A percentile compares a stretch with the other conserved stretches of the same genome.
phyloP scores from a whole-genome alignment of 2,888 invertebrate genomes.

The Orgyia antiqua region DNA sequence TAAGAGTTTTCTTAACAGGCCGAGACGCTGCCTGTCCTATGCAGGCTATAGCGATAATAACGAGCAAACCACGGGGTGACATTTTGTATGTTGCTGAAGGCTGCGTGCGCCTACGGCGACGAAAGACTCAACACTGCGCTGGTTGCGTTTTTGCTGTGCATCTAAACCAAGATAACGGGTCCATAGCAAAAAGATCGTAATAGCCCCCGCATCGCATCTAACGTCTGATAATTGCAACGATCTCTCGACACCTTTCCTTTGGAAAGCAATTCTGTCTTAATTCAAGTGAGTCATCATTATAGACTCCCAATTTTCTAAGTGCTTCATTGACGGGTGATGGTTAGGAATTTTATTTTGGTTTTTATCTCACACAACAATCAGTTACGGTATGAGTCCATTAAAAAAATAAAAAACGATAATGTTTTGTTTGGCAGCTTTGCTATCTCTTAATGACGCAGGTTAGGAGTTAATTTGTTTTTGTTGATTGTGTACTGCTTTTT shows the following conservation, averaged over 20 bases:
- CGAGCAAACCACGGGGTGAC: constrained; percentile 41
- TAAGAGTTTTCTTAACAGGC: constrained; percentile 61
- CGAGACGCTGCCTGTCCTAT: constrained; percentile 40
- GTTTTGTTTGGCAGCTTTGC: too few species aligned
- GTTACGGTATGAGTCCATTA: too few species aligned
- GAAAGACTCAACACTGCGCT: constrained; percentile 53
- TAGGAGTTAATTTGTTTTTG: constrained; percentile 29
- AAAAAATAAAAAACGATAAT: constrained; percentile 18
- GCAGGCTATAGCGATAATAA: constrained; percentile 45
- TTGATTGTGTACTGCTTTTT: too few species aligned
- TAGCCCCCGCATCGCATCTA: constrained; percentile 54
- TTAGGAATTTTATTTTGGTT: constrained; percentile 6
- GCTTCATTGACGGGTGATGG: constrained; percentile 16
- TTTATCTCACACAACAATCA: too few species aligned
- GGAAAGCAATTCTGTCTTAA: constrained; percentile 70
- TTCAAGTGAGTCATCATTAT: constrained; percentile 57
- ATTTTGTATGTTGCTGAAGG: constrained; percentile 18
- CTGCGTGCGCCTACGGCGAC: constrained; percentile 52
- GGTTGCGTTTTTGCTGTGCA: constrained; percentile 57
- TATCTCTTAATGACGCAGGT: too few species aligned
- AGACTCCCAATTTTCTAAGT: constrained; percentile 35
- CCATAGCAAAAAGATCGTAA: constrained; percentile 73
- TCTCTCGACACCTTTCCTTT: constrained; percentile 73
- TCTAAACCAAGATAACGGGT: constrained; percentile 71
- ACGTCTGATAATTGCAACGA: constrained; percentile 62